Conservation (phyloP, 1,140 invertebrate species). For the Pseudomyrmex gracilis region DNA sequence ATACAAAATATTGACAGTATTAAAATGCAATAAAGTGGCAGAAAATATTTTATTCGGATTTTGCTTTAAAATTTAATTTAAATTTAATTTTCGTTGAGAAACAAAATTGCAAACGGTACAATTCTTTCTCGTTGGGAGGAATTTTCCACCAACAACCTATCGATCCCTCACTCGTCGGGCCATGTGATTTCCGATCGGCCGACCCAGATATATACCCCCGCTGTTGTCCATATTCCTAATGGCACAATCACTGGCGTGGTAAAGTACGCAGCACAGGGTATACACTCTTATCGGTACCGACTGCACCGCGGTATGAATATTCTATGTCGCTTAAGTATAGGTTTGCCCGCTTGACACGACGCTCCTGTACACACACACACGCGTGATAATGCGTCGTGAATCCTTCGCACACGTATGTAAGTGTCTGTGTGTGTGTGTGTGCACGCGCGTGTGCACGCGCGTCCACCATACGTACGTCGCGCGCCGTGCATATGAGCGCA, state of each 20-base stretch:
- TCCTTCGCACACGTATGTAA: conserved; percentile 29
- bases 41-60: too few species aligned
- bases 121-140: not conserved
- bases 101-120: not conserved
- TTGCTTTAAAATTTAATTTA: not conserved
- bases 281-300: conserved; percentile 80
- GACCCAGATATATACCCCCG: conserved; percentile 75
- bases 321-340: conserved; percentile 83
- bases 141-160: not conserved
- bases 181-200: conserved; percentile 57
- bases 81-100: not conserved
- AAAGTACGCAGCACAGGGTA: conserved; percentile 66
- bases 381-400: conserved; percentile 49
- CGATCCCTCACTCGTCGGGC: conserved; percentile 46
- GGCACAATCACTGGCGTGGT: conserved; percentile 75
- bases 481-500: conserved; percentile 24
- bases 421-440: not conserved
- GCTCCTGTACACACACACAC: conserved; percentile 16
- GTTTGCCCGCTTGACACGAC: conserved; percentile 69
- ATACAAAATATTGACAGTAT: not conserved
- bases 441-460: conserved; percentile 39
- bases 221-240: conserved; percentile 78
- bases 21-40: not conserved
- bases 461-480: not conserved
- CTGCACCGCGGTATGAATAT: conserved; percentile 82